A percentile compares a stretch with the other conserved stretches of the same genome.
Conservation (phyloP, 2,888 invertebrate species). For the Oeneis ivallda region DNA sequence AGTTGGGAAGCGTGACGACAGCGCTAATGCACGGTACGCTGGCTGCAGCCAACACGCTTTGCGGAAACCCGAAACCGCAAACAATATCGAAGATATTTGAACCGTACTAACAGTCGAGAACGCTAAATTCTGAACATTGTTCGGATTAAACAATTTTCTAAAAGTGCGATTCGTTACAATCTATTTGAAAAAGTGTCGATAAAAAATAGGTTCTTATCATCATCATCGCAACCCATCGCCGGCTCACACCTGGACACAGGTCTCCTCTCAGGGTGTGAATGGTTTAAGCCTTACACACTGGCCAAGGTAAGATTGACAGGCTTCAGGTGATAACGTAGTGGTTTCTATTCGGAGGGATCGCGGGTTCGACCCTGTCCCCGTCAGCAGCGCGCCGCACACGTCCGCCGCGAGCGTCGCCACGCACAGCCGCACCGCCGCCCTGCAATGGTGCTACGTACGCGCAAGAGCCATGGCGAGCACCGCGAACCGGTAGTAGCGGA, state of each 20-base stretch:
- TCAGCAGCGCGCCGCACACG: constrained; percentile 92
- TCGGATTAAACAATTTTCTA: not conserved
- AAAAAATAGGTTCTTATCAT: not conserved
- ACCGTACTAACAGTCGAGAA: not conserved
- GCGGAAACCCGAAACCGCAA: constrained; percentile 15
- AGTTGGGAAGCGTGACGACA: constrained; percentile 13
- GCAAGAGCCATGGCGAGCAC: constrained; percentile 94
- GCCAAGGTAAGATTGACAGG: no score
- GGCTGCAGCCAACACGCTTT: not conserved
- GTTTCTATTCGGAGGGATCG: no score
- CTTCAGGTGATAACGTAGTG: no score
- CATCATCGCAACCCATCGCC: no score
- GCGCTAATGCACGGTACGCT: not conserved
- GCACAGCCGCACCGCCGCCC: constrained; percentile 84
- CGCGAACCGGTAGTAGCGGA: constrained; percentile 96
- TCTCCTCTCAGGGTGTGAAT: no score
- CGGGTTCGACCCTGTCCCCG: constrained; percentile 85
- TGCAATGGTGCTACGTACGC: not conserved
- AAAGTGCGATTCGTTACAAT: no score
- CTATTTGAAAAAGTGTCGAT: no score
- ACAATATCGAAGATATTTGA: not conserved
- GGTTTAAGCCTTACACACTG: no score
- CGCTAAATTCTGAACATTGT: not conserved
- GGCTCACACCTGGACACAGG: no score
- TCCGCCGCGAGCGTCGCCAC: constrained; percentile 94